Evolutionary conservation across 1,140 invertebrate genomes (phyloP).

Genomic region (Bombus soroeensis): DNA sequence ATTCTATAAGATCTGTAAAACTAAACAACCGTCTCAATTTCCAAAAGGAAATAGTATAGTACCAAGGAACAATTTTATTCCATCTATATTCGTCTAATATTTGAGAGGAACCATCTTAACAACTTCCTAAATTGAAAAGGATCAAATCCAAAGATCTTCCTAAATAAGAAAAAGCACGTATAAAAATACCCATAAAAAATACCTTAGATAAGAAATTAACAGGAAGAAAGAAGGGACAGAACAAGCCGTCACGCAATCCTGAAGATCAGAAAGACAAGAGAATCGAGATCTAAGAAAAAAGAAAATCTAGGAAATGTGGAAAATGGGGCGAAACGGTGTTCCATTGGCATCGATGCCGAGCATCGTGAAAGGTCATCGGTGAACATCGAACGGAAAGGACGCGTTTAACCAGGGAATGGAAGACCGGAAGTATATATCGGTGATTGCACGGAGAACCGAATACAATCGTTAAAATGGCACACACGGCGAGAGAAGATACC

Average conservation of each 20-base stretch:
- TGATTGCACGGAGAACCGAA: constrained; percentile 5
- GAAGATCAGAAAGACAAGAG: neutral
- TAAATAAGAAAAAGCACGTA: neutral
- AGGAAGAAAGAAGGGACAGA: constrained; percentile 1
- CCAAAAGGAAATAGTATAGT: neutral
- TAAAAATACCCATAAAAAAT: neutral
- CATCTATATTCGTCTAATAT: neutral
- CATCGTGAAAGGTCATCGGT: constrained; percentile 22
- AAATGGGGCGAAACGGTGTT: constrained; percentile 4
- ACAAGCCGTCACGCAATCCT: neutral
- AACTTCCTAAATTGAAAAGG: neutral
- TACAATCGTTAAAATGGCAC: neutral
- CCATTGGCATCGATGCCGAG: constrained; percentile 8
- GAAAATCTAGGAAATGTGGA: neutral
- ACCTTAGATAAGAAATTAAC: neutral
- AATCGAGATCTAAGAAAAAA: neutral
- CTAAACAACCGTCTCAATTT: neutral
- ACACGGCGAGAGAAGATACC: constrained; percentile 13
- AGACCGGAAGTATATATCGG: neutral
- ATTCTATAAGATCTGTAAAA: neutral
- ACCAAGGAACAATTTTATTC: neutral
- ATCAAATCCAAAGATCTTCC: neutral
- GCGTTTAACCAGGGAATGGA: neutral
- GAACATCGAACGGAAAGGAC: neutral
- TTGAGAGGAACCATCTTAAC: neutral